phyloP scores from a whole-genome alignment of 2,888 invertebrate species.

The Chaitophorus viminalis region DNA sequence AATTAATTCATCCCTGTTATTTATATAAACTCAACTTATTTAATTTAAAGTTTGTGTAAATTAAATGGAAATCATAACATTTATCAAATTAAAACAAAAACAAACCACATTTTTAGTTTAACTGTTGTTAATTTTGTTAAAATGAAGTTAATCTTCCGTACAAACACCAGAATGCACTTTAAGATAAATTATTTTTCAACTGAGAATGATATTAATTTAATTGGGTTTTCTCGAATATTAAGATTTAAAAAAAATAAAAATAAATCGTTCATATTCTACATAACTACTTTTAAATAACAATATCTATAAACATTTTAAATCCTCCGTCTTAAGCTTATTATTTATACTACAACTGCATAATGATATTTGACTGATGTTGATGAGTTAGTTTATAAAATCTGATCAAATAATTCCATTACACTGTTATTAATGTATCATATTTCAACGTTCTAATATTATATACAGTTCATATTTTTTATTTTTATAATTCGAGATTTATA shows the following conservation, averaged over 20 bases:
- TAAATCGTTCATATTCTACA: not conserved
- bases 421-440: not conserved
- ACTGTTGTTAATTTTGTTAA: constrained; percentile 7
- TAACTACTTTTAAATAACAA: not conserved
- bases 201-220: constrained; percentile 19
- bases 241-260: no score
- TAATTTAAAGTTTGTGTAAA: not conserved
- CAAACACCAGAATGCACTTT: constrained; percentile 15
- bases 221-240: not conserved
- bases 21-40: not conserved
- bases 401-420: not conserved
- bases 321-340: not conserved
- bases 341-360: not conserved
- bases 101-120: not conserved
- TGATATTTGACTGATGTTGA: not conserved
- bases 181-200: constrained; percentile 21
- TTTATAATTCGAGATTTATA: not conserved
- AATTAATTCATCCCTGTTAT: not conserved
- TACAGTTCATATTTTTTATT: not conserved
- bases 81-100: constrained; percentile 1
- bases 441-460: not conserved
- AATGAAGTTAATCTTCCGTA: constrained; percentile 23
- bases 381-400: not conserved
- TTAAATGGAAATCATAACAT: constrained; percentile 15
- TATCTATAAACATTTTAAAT: not conserved